Base-by-base conservation (phyloP, 2,113 vertebrate genomes). In the Tinamus guttatus region DNA sequence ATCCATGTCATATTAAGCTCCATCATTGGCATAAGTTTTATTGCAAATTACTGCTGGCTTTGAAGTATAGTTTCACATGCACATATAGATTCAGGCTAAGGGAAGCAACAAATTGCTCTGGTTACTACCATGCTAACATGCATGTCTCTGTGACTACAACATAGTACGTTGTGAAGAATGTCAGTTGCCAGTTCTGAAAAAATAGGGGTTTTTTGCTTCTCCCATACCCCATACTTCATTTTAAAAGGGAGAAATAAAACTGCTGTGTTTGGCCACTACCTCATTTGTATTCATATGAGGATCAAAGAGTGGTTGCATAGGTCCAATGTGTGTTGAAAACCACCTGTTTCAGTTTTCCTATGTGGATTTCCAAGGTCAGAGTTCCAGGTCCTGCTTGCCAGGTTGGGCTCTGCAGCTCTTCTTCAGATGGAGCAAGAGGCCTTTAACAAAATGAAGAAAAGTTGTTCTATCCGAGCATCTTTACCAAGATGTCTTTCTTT, bases 321-420 rank as follows among this genome's bases (percentile, higher is more conserved):
- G 89, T 41, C 15, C 51, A 59, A 11, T 24, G 24, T 36, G 64
- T 85, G 16, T 63, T 28, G 36, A 93, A 95, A 95, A 58, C 19
- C 36, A 87, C 59, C 70, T 82, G 75, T n/a, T 87, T 58, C 36
- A 24, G 19, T 28, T 91, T 67, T 63, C 54, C 9, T 14, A 18
- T 70, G 54, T 45, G 70, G 80, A 74, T 91, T 93, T 92, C 93
- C 85, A 85, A 62, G 41, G 62, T 28, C 28, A 92, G 68, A 4
- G 8, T 32, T 45, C 54, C 30, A 2, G 2, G 34, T 67, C 9
- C 52, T 0, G 0, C 18, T 87, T 21, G 34, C 13, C 18, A 56
- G 34, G n/a, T n/a, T 30, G 56, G 45, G 15, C 25, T 85, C 27
- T 74, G 10, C 22, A 89, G 20, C 9, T n/a, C 27, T 87, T 89